A percentile compares a stretch with the other conserved stretches of the same genome.
These are phyloP conservation scores for Phylloscopus trochilus DNA, from an alignment of 2,113 vertebrate genomes.

Conservation along the genomic window DNA sequence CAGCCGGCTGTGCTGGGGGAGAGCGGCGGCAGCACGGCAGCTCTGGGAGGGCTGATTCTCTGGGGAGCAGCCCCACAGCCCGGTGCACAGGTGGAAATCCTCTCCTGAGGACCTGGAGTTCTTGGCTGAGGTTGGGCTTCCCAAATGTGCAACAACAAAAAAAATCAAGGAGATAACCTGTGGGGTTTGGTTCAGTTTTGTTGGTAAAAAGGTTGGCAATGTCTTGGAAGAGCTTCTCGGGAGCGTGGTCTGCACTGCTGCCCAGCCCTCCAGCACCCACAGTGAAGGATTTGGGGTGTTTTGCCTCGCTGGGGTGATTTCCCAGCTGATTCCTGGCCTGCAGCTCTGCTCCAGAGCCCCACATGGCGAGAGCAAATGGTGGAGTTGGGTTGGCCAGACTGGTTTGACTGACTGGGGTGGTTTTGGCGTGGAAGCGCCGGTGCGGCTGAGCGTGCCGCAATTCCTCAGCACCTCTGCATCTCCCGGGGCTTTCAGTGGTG, in stretches of 20 bases:
- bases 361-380: too few relatives aligned
- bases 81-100: neutral
- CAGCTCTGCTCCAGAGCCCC: neutral
- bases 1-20: neutral
- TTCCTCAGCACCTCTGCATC: neutral
- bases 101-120: neutral
- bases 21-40: neutral
- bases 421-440: accelerated
- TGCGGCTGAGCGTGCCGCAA: accelerated
- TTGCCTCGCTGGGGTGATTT: neutral
- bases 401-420: neutral
- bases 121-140: neutral
- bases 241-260: neutral
- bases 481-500: neutral
- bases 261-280: neutral
- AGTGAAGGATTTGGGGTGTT: neutral
- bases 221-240: neutral
- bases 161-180: accelerated
- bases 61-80: accelerated
- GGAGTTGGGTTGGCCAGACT: neutral
- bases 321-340: neutral
- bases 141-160: neutral
- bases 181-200: neutral
- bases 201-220: neutral
- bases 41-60: accelerated